Evolutionary conservation across 2,797 vertebrate genomes (phyloP).

Genomic region (Apodemus agrarius): DNA sequence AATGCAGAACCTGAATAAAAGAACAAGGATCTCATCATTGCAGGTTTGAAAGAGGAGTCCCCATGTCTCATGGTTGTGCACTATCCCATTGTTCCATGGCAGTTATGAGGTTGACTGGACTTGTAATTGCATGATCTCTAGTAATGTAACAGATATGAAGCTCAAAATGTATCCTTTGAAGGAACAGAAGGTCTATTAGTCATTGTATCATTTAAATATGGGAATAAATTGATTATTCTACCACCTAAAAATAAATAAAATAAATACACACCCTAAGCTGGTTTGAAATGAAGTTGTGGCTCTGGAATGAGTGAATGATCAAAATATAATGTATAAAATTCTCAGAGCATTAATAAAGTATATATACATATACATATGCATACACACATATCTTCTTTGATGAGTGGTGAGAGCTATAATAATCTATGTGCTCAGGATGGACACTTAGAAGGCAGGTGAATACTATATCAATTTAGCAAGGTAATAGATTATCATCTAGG

Average conservation of each 20-base stretch:
- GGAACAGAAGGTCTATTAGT: neutral
- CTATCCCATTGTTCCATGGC: neutral
- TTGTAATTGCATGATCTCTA: neutral
- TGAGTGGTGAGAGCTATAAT: neutral
- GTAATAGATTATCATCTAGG: neutral
- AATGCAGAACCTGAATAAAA: neutral
- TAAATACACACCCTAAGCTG: neutral
- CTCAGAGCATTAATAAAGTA: neutral
- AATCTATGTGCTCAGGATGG: neutral
- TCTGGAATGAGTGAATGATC: neutral
- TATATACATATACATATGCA: neutral
- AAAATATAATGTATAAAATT: neutral
- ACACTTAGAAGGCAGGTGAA: neutral
- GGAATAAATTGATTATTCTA: constrained; percentile 4
- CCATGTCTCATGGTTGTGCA: neutral
- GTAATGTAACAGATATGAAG: neutral
- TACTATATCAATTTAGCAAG: neutral
- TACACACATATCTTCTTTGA: neutral
- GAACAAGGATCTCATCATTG: neutral
- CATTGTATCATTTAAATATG: neutral
- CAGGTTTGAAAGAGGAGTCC: neutral
- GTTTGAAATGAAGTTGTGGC: neutral
- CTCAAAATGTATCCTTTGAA: constrained; percentile 5
- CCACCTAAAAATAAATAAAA: neutral
- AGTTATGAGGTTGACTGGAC: neutral